A percentile compares a stretch with the other conserved stretches of the same genome.
Evolutionary conservation across 2,888 invertebrate genomes (phyloP).

Genomic region (Lobophora halterata): DNA sequence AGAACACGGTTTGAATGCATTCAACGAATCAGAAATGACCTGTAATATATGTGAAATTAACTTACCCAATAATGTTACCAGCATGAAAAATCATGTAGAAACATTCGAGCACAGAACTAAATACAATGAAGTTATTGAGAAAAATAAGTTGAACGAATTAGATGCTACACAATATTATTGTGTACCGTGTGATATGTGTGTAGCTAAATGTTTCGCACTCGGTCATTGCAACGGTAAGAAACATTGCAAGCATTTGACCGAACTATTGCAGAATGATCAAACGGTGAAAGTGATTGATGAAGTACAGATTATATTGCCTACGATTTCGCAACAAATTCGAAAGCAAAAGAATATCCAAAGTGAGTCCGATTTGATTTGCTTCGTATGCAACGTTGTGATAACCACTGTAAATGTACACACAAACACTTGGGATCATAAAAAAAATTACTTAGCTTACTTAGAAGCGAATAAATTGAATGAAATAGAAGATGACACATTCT

Average conservation of each 20-base stretch:
- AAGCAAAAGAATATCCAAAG: constrained; percentile 3
- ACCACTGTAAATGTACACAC: constrained; percentile 10
- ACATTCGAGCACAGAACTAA: constrained; percentile 16
- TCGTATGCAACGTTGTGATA: constrained; percentile 19
- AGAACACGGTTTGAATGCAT: constrained; percentile 11
- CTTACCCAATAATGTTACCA: constrained; percentile 1
- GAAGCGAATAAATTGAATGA: constrained; percentile 23
- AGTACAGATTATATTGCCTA: constrained; percentile 11
- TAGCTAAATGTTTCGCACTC: constrained; percentile 9
- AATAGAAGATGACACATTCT: constrained; percentile 21
- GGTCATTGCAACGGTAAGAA: constrained; percentile 22
- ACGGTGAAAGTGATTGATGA: too few species aligned
- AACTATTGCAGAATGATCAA: constrained; percentile 10
- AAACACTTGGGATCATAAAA: constrained; percentile 20
- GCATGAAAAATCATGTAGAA: constrained; percentile 11
- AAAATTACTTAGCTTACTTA: constrained; percentile 18
- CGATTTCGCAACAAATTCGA: constrained; percentile 18
- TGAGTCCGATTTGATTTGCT: constrained; percentile 20
- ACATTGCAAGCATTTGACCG: constrained; percentile 14
- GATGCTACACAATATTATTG: constrained; percentile 16
- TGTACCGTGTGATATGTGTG: constrained; percentile 13
- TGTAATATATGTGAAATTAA: constrained; percentile 18
- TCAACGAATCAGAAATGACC: constrained; percentile 10
- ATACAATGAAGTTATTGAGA: constrained; percentile 9
- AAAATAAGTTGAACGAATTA: constrained; percentile 12